phyloP scores from a whole-genome alignment of 2,888 invertebrate species.

The Luperina testacea region DNA sequence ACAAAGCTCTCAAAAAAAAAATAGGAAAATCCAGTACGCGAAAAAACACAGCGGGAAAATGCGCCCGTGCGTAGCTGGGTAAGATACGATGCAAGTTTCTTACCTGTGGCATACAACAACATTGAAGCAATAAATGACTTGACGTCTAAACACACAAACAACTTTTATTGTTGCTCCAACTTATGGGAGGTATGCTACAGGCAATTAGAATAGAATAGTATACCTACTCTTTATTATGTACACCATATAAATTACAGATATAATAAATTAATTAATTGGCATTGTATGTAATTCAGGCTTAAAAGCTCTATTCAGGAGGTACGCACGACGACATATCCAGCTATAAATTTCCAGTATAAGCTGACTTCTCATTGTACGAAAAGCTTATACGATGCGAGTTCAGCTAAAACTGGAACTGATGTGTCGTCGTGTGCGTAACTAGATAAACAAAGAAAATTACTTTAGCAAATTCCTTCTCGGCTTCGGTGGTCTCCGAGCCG shows the following conservation, averaged over 20 bases:
- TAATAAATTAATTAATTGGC: too few species aligned
- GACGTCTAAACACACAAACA: not conserved
- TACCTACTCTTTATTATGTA: too few species aligned
- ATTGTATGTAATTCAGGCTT: not conserved
- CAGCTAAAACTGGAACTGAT: not conserved
- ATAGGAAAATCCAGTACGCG: too few species aligned
- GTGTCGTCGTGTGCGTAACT: not conserved
- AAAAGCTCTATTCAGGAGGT: not conserved
- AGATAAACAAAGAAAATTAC: slow-evolving; percentile 66
- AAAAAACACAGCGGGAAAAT: too few species aligned
- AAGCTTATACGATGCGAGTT: not conserved
- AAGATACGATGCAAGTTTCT: not conserved
- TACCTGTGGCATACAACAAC: not conserved
- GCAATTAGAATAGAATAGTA: too few species aligned
- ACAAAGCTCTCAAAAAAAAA: too few species aligned
- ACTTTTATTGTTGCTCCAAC: not conserved
- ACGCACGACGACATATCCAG: not conserved
- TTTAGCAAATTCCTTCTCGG: slow-evolving; percentile 84
- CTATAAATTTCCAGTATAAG: not conserved
- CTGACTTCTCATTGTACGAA: not conserved
- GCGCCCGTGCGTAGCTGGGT: too few species aligned
- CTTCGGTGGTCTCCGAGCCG: slow-evolving; percentile 85
- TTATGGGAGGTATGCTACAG: not conserved
- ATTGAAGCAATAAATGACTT: not conserved
- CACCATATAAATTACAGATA: too few species aligned